Evolutionary conservation across 2,113 vertebrate species (phyloP).

Genomic region (Periophthalmus modestus): DNA sequence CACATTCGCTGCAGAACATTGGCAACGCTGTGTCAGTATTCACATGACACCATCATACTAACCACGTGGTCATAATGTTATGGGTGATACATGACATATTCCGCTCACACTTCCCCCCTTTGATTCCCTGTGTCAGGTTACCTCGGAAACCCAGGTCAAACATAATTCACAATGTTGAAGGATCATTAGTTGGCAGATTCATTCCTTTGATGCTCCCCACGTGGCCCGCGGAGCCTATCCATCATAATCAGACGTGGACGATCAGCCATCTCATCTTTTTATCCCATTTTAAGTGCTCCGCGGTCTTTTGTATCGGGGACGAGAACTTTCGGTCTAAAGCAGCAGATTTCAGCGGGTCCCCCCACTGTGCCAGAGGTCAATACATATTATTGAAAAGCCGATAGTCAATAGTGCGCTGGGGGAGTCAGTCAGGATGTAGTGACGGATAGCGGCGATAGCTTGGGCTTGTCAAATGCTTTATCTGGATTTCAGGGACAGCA

Average conservation of each 20-base stretch:
- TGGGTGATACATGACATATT: slow-evolving; percentile 14
- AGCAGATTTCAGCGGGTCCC: slow-evolving; percentile 63
- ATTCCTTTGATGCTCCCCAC: slow-evolving; percentile 53
- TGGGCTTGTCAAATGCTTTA: slow-evolving; percentile 13
- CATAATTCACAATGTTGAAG: slow-evolving; percentile 61
- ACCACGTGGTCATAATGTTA: background rate
- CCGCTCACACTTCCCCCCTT: slow-evolving; percentile 25
- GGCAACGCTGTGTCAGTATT: background rate
- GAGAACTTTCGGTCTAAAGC: slow-evolving; percentile 52
- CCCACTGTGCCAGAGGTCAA: slow-evolving; percentile 56
- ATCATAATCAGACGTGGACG: slow-evolving; percentile 52
- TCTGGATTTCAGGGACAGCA: slow-evolving; percentile 12
- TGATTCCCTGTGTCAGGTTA: slow-evolving; percentile 42
- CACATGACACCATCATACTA: background rate
- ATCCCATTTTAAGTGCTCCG: slow-evolving; percentile 56
- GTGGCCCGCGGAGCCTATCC: slow-evolving; percentile 49
- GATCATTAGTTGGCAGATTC: slow-evolving; percentile 63
- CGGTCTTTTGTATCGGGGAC: slow-evolving; percentile 44
- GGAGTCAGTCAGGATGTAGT: slow-evolving; percentile 12
- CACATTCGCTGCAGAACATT: background rate
- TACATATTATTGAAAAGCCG: slow-evolving; percentile 68
- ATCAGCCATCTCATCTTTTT: slow-evolving; percentile 43
- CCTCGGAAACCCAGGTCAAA: slow-evolving; percentile 52
- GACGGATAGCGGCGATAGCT: slow-evolving; percentile 28
- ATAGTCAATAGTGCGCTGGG: slow-evolving; percentile 55